These are phyloP conservation scores for Poecilobothrus nobilitatus DNA, from an alignment of 2,888 invertebrate genomes.

Conservation along the genomic window DNA sequence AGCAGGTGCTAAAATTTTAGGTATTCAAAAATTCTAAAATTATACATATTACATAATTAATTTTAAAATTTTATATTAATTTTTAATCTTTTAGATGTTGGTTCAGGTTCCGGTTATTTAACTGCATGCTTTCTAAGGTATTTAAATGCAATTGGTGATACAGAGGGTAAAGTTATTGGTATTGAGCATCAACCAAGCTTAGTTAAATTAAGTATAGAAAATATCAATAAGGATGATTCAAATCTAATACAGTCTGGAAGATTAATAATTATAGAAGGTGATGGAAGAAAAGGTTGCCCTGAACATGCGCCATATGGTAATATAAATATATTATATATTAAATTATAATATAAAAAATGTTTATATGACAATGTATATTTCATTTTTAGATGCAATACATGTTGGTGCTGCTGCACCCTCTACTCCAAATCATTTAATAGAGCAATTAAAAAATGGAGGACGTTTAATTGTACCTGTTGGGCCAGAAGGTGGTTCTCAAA, in stretches of 20 bases:
- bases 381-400: slow-evolving; percentile 71
- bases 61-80: background rate
- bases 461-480: slow-evolving; percentile 87
- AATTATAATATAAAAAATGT: too few relatives aligned
- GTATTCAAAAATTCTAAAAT: background rate
- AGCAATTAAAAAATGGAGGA: slow-evolving; percentile 53
- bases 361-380: background rate
- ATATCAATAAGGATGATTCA: slow-evolving; percentile 66
- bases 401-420: slow-evolving; percentile 81
- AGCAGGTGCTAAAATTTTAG: slow-evolving; percentile 60
- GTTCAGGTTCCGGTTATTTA: slow-evolving; percentile 88
- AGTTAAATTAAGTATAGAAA: slow-evolving; percentile 62
- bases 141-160: slow-evolving; percentile 50
- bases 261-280: slow-evolving; percentile 56
- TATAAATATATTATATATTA: background rate
- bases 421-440: slow-evolving; percentile 62
- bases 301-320: slow-evolving; percentile 63
- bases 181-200: slow-evolving; percentile 86
- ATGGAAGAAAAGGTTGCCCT: slow-evolving; percentile 74
- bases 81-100: slow-evolving; percentile 62
- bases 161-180: slow-evolving; percentile 59
- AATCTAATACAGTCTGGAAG: slow-evolving; percentile 55
- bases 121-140: slow-evolving; percentile 85
- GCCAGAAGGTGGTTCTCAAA: slow-evolving; percentile 75
- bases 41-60: background rate